Percentiles rank a stretch among this genome's conserved stretches.
These are phyloP conservation scores for Mythimna vitellina DNA, from an alignment of 2,888 invertebrate genomes.

Conservation along the genomic window DNA sequence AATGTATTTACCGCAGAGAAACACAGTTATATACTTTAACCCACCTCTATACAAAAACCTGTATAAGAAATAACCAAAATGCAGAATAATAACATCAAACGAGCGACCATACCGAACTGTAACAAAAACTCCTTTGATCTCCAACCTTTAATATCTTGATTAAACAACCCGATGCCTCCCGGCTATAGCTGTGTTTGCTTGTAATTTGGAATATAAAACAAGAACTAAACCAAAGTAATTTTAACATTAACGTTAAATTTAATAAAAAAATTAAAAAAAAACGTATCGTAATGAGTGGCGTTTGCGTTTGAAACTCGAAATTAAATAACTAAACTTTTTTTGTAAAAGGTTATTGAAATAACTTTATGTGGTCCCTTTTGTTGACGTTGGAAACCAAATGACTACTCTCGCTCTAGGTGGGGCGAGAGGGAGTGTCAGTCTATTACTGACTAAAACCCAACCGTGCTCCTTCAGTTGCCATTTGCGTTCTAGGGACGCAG, in stretches of 20 bases:
- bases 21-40: conserved; percentile 8
- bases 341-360: conserved; percentile 26
- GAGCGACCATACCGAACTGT: not conserved
- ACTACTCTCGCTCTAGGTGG: no score
- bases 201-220: conserved; percentile 42
- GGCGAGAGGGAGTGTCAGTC: no score
- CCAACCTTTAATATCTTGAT: conserved; percentile 46
- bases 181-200: conserved; percentile 36
- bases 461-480: no score
- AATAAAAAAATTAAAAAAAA: conserved; percentile 16
- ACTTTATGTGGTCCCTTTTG: not conserved
- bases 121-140: conserved; percentile 46
- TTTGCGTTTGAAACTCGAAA: conserved; percentile 41
- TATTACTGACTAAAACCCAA: no score
- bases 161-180: conserved; percentile 21
- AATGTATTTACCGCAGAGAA: not conserved
- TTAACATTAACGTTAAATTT: conserved; percentile 17
- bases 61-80: conserved; percentile 20
- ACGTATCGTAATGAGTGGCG: conserved; percentile 15
- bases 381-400: not conserved
- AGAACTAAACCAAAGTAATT: conserved; percentile 29
- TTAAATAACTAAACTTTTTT: conserved; percentile 37
- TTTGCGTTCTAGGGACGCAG: no score
- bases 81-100: conserved; percentile 36
- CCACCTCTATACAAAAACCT: not conserved